Evolutionary conservation across 2,113 vertebrate species (phyloP).

Genomic region (Cyphomyrus plagiostoma): DNA sequence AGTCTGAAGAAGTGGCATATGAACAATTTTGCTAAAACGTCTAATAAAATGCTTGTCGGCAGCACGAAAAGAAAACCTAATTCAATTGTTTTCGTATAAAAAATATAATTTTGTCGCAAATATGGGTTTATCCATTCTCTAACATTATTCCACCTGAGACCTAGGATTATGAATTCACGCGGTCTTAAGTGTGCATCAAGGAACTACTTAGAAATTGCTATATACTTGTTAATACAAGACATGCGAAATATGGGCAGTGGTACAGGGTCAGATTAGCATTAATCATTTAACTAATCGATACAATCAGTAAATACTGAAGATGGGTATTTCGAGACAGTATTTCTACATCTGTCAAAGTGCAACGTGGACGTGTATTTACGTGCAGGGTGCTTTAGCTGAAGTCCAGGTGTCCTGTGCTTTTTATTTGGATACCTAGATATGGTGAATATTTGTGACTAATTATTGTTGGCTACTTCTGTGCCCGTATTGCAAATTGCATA

Average conservation of each 20-base stretch:
- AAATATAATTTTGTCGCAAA: neutral
- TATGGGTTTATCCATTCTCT: neutral
- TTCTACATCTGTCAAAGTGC: neutral
- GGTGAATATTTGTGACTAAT: neutral
- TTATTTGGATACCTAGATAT: neutral
- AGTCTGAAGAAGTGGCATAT: neutral
- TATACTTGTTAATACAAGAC: neutral
- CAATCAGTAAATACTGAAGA: slow-evolving; percentile 4
- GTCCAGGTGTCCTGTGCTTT: too few relatives aligned
- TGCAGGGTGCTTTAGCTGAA: neutral
- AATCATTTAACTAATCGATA: neutral
- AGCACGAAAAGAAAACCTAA: neutral
- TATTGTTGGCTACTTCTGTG: neutral
- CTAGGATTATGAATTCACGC: neutral
- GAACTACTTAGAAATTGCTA: neutral
- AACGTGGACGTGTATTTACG: neutral
- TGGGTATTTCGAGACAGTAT: neutral
- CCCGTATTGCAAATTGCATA: neutral
- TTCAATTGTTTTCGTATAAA: neutral
- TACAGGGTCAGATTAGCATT: neutral
- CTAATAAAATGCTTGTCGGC: neutral
- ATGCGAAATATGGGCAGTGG: neutral
- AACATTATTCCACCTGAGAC: neutral
- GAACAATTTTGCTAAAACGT: neutral
- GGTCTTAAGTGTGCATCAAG: neutral